Evolutionary conservation across 2,888 invertebrate genomes (phyloP).

Genomic region (Diaperis boleti): DNA sequence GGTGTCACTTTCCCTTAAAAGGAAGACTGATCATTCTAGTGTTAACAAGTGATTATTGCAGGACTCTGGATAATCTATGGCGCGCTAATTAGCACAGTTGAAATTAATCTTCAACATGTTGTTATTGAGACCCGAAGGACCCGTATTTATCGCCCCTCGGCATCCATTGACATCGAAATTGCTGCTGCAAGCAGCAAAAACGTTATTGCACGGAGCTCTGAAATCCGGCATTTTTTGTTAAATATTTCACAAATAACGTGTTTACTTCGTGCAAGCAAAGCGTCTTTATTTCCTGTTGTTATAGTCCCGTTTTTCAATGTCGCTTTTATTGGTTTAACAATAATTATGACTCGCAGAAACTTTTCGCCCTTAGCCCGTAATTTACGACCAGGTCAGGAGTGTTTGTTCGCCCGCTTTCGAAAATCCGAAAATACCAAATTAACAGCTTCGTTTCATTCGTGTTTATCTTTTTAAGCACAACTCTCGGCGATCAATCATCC

Average conservation of each 20-base stretch:
- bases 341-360: conserved; percentile 21
- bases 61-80: conserved; percentile 14
- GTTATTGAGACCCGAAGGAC: not conserved
- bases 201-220: no score
- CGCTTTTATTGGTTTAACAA: conserved; percentile 19
- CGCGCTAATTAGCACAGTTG: conserved; percentile 9
- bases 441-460: conserved; percentile 5
- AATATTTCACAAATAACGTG: not conserved
- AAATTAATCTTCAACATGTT: conserved; percentile 11
- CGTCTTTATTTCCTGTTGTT: conserved; percentile 23
- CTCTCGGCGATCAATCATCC: conserved; percentile 20
- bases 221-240: not conserved
- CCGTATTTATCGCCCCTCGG: no score
- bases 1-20: conserved; percentile 5
- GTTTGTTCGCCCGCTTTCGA: conserved; percentile 3
- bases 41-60: conserved; percentile 20
- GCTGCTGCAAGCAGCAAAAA: no score
- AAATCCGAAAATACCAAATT: conserved; percentile 4
- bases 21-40: conserved; percentile 13
- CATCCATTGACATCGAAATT: no score
- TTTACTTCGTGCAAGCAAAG: conserved; percentile 5
- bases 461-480: conserved; percentile 6
- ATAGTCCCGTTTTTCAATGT: conserved; percentile 22
- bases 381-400: conserved; percentile 3
- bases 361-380: not conserved